Percentiles rank a stretch among this genome's conserved stretches.
phyloP scores from a whole-genome alignment of 2,113 vertebrate species.

The Isichthys henryi region DNA sequence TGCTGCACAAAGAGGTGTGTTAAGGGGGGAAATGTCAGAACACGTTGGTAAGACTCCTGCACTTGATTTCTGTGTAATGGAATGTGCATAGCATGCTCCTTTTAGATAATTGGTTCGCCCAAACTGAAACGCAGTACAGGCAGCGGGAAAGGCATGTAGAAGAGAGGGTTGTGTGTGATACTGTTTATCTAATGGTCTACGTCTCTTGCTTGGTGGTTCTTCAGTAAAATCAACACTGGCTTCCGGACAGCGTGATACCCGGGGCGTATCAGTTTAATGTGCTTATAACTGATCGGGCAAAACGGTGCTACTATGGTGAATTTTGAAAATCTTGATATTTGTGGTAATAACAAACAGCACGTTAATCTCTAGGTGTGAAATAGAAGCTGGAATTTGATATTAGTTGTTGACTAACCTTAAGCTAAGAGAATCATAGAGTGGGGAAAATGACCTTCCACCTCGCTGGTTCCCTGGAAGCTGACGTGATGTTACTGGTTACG shows the following conservation, averaged over 20 bases:
- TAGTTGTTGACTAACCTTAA: neutral
- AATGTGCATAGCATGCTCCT: too few relatives aligned
- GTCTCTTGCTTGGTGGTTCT: neutral
- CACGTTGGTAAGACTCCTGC: neutral
- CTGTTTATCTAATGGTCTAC: neutral
- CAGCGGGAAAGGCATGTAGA: neutral
- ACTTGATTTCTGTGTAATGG: neutral
- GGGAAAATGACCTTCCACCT: neutral
- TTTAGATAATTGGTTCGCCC: neutral
- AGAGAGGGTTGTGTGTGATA: neutral
- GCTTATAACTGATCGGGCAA: neutral
- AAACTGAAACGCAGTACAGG: neutral
- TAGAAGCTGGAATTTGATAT: neutral
- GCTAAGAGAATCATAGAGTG: neutral
- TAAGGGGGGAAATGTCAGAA: neutral
- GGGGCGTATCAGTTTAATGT: too few relatives aligned
- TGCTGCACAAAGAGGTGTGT: neutral
- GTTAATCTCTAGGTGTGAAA: neutral
- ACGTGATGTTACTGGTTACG: neutral
- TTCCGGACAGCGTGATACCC: neutral
- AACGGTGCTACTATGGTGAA: neutral
- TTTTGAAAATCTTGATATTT: neutral
- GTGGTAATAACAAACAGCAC: neutral
- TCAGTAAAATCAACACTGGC: neutral
- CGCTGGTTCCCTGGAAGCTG: neutral